A percentile compares a stretch with the other conserved stretches of the same genome.
phyloP scores from a whole-genome alignment of 2,888 invertebrate genomes.

The Clostera curtula region DNA sequence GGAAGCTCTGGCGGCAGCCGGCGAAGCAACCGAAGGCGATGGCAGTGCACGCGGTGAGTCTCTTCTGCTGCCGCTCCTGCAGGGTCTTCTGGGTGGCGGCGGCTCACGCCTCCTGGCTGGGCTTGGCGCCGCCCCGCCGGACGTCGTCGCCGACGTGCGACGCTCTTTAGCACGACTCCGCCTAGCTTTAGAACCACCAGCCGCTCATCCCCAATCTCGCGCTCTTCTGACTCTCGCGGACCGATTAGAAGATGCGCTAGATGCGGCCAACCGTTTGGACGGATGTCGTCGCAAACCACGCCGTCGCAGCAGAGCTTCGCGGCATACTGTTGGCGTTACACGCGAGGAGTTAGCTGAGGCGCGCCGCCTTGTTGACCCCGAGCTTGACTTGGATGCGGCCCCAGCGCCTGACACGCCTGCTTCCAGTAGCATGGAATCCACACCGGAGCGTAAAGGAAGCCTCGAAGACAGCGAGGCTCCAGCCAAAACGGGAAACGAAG shows the following conservation, averaged over 20 bases:
- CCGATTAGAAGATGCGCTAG: constrained; percentile 77
- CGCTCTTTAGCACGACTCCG: constrained; percentile 84
- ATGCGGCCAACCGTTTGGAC: constrained; percentile 52
- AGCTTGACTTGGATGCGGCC: constrained; percentile 33
- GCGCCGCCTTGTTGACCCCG: constrained; percentile 80
- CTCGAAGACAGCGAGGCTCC: too few relatives aligned
- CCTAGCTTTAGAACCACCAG: constrained; percentile 78
- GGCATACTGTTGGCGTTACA: constrained; percentile 90
- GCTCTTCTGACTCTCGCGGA: constrained; percentile 81
- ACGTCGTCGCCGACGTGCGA: constrained; percentile 84
- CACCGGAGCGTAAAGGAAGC: constrained; percentile 47
- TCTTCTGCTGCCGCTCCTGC: constrained; percentile 80
- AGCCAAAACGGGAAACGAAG: too few relatives aligned
- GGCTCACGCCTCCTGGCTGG: constrained; percentile 56
- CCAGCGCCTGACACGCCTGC: constrained; percentile 28
- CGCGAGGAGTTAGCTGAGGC: constrained; percentile 87
- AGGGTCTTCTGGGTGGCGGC: constrained; percentile 77
- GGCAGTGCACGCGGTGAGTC: constrained; percentile 81
- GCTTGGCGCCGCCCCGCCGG: constrained; percentile 70
- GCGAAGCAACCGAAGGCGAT: constrained; percentile 33
- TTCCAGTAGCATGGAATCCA: constrained; percentile 29
- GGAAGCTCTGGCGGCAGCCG: constrained; percentile 57
- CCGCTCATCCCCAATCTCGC: constrained; percentile 66
- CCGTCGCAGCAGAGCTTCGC: constrained; percentile 77
- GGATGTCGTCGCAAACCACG: constrained; percentile 59